These are phyloP conservation scores for Hemibagrus guttatus DNA, from an alignment of 2,797 vertebrate genomes.

Conservation along the genomic window DNA sequence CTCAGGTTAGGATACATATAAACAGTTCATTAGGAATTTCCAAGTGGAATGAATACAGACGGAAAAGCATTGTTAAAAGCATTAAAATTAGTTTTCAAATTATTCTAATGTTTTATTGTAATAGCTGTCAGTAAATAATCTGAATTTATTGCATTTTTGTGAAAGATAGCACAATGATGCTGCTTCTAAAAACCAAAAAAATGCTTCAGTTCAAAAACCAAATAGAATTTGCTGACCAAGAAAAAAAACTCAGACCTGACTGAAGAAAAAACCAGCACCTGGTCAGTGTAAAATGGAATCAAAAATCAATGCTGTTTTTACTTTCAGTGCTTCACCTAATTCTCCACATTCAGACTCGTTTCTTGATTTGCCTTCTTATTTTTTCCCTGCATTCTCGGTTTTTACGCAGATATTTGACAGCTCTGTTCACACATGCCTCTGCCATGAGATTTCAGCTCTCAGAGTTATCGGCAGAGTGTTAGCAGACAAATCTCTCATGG, in stretches of 20 bases:
- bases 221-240: neutral
- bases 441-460: constrained; percentile 21
- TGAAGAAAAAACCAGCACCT: neutral
- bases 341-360: neutral
- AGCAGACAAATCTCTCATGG: constrained; percentile 38
- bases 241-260: neutral
- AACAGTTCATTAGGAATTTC: neutral
- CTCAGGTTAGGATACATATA: neutral
- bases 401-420: neutral
- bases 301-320: neutral
- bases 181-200: neutral
- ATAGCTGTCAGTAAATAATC: neutral
- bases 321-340: neutral
- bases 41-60: neutral
- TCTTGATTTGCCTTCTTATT: neutral
- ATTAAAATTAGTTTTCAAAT: neutral
- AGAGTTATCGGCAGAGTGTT: constrained; percentile 32
- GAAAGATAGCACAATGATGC: neutral
- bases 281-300: neutral
- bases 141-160: neutral
- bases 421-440: constrained; percentile 32
- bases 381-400: neutral
- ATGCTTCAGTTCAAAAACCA: neutral
- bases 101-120: neutral
- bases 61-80: neutral